Conservation (phyloP, 2,113 vertebrate genomes). For the Promerops cafer region DNA sequence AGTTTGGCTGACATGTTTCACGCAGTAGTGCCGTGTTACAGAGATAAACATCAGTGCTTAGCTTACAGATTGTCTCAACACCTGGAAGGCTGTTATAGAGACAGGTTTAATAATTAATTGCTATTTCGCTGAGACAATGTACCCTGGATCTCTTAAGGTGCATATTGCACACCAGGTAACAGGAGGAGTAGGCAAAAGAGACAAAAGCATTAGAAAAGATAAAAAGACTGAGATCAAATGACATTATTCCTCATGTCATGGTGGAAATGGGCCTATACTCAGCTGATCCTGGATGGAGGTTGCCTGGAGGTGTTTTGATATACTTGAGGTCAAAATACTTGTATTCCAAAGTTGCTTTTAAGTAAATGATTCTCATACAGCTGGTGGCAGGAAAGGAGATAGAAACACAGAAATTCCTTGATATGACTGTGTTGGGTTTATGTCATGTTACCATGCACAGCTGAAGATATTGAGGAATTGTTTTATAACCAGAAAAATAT, state of each 20-base stretch:
- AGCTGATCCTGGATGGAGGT: not conserved
- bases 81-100: slow-evolving; percentile 26
- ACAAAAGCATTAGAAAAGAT: slow-evolving; percentile 17
- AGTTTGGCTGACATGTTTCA: not conserved
- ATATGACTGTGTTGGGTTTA: not conserved
- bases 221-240: slow-evolving; percentile 8
- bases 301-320: not conserved
- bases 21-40: not conserved
- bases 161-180: not conserved
- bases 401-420: not conserved
- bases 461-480: not conserved
- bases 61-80: slow-evolving; percentile 46
- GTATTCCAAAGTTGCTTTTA: not conserved
- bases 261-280: not conserved
- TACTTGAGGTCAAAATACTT: slow-evolving; percentile 11
- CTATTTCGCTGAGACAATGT: not conserved
- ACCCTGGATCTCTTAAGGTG: not conserved
- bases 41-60: slow-evolving; percentile 32
- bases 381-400: not conserved
- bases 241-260: not conserved
- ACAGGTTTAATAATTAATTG: slow-evolving; percentile 55
- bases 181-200: not conserved
- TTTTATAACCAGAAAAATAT: not conserved
- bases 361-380: not conserved
- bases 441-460: not conserved